Conservation (phyloP, 2,113 vertebrate genomes). For the Mirounga angustirostris region DNA sequence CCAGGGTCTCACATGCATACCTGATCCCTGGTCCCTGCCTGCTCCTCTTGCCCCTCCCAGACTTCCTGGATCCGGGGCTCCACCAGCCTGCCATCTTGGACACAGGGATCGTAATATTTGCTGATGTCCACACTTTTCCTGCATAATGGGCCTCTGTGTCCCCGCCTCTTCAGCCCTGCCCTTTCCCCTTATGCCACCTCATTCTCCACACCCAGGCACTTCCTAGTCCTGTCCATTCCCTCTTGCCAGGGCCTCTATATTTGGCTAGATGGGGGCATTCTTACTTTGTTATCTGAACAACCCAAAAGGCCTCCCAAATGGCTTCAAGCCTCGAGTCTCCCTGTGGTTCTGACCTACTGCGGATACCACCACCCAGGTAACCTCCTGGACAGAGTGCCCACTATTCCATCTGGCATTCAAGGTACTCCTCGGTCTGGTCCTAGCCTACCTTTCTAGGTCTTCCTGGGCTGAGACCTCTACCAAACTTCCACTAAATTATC, state of each 20-base stretch:
- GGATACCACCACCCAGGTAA: background rate
- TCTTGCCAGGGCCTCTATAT: background rate
- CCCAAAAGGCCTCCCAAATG: background rate
- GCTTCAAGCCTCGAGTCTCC: background rate
- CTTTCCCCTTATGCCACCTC: background rate
- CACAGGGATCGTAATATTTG: background rate
- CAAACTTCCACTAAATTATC: background rate
- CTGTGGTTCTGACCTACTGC: background rate
- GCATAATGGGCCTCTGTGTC: background rate
- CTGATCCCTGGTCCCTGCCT: background rate
- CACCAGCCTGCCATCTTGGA: background rate
- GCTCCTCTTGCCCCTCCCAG: background rate
- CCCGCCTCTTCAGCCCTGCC: background rate
- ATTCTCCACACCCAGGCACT: background rate
- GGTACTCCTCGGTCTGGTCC: background rate
- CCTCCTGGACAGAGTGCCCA: background rate
- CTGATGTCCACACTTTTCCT: background rate
- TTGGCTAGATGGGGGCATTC: background rate
- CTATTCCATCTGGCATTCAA: background rate
- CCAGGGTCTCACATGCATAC: background rate
- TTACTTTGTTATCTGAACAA: background rate
- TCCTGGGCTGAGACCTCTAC: background rate
- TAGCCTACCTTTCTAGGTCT: background rate
- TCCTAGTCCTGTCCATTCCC: background rate
- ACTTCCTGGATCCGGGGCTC: background rate